Percentiles rank a stretch among this genome's conserved stretches.
Evolutionary conservation across 2,888 invertebrate species (phyloP).

Genomic region (Cylindroiulus punctatus): DNA sequence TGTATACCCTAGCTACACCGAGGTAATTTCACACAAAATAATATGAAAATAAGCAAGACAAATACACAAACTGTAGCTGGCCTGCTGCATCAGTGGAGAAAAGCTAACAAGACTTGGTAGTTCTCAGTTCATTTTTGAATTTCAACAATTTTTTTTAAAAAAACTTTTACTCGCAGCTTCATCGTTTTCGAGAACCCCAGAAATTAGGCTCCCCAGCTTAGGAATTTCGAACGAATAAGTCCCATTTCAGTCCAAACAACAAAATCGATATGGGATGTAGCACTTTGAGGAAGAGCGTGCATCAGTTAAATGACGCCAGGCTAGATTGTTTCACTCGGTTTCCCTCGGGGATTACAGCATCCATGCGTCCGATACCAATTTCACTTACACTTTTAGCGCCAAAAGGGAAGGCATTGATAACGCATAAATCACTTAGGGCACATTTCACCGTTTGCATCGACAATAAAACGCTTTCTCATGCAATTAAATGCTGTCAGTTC

Average conservation of each 20-base stretch:
- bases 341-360: conserved; percentile 10
- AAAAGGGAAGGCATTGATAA: conserved; percentile 4
- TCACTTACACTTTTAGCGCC: conserved; percentile 21
- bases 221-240: neutral
- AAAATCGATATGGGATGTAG: neutral
- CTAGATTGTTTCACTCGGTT: conserved; percentile 31
- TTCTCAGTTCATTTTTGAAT: too few species aligned
- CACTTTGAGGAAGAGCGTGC: conserved; percentile 1
- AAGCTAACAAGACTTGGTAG: too few species aligned
- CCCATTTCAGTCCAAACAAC: neutral
- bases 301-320: conserved; percentile 4
- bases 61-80: too few species aligned
- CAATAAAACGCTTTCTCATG: conserved; percentile 38
- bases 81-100: too few species aligned
- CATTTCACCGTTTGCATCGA: neutral
- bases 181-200: neutral
- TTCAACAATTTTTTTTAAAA: too few species aligned
- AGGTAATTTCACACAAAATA: too few species aligned
- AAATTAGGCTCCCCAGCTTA: neutral
- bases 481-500: conserved; percentile 15
- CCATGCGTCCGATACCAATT: conserved; percentile 28
- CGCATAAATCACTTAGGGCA: conserved; percentile 29
- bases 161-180: too few species aligned
- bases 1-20: too few species aligned
- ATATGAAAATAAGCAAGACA: too few species aligned